phyloP scores from a whole-genome alignment of 2,797 vertebrate species.

The Orientallactaga sibirica region DNA sequence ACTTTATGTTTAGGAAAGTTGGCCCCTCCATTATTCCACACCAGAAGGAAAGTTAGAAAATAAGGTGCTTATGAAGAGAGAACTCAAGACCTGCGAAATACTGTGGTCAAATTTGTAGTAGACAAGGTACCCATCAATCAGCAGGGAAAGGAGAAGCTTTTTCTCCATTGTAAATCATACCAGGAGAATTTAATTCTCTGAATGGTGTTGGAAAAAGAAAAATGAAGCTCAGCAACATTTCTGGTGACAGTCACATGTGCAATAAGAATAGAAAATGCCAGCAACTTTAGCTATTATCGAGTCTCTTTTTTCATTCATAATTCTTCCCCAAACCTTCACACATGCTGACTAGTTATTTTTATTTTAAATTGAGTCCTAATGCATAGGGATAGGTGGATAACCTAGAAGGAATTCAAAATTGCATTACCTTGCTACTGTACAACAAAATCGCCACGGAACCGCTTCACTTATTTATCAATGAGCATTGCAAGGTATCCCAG shows the following conservation, averaged over 20 bases:
- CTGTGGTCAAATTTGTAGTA: background rate
- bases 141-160: background rate
- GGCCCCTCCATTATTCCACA: background rate
- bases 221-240: constrained; percentile 22
- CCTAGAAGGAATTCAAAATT: background rate
- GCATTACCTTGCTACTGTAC: background rate
- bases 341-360: background rate
- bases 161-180: background rate
- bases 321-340: background rate
- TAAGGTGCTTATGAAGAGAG: background rate
- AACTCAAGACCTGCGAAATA: background rate
- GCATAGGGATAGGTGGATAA: background rate
- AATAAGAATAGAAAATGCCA: constrained; percentile 10
- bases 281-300: background rate
- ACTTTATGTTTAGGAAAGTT: constrained; percentile 24
- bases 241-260: background rate
- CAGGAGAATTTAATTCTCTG: background rate
- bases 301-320: background rate
- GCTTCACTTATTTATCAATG: constrained; percentile 65
- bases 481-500: constrained; percentile 12
- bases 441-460: background rate
- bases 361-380: background rate
- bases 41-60: background rate
- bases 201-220: background rate
- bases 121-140: background rate